Base-by-base conservation (phyloP, 2,797 vertebrate species). In the Falco cherrug region DNA sequence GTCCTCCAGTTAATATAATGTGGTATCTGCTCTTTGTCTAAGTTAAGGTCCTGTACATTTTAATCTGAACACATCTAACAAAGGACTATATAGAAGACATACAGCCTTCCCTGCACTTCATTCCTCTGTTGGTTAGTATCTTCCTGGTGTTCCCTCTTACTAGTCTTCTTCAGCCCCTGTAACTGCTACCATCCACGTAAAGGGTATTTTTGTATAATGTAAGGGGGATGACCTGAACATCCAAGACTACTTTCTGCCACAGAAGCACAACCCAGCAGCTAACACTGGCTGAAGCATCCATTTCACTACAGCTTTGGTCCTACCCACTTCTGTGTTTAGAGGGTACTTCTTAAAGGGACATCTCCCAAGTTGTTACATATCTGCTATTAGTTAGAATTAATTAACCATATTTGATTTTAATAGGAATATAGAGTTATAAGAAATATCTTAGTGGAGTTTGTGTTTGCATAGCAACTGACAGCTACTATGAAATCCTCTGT, bases 21-120 rank as follows among this genome's bases (percentile, higher is more conserved):
- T 16, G 33, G 7, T n/a, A 2, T 15, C 1, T 0, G 5, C 41
- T 48, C 22, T 68, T 45, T 6, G 21, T 19, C 16, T 56, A 22
- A 35, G 19, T 10, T 59, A 35, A 21, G 33, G 22, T 50, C 21
- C 16, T 35, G 13, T 20, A 6, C 2, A 2, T 13, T 37, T 60
- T 35, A 60, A 50, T 20, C 54, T 54, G 59, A 18, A 80, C 26
- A 67, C 21, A 35, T 16, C 25, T 26, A 7, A 12, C 4, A 45
- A 31, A 63, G 35, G 65, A 65, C 24, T 31, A 31, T 19, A n/a
- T 53, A 41, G 59, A 48, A 61, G n/a, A 63, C 43, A 56, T 6
- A 5, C 13, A 39, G 35, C 20, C 28, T 50, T 65, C 39, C 33
- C 47, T 35, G 35, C 35, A 35, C 35, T 35, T 35, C 35, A 35